Percentiles rank a stretch among this genome's conserved stretches.
These are phyloP conservation scores for Camelus dromedarius DNA, from an alignment of 2,113 vertebrate species.

Conservation along the genomic window DNA sequence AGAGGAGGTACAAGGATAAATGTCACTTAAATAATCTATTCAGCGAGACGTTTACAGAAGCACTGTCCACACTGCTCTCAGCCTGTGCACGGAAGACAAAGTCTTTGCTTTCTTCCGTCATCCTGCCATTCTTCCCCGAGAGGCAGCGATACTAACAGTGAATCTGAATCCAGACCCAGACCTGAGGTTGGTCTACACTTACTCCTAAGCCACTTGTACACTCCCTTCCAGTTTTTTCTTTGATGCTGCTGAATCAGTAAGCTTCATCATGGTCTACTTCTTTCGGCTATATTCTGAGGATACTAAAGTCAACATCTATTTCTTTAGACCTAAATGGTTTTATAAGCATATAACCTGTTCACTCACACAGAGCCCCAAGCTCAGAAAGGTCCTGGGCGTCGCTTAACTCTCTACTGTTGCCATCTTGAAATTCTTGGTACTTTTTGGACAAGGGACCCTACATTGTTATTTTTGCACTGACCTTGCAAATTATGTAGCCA, in stretches of 20 bases:
- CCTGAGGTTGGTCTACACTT: not conserved
- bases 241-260: not conserved
- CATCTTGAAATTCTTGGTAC: not conserved
- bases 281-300: not conserved
- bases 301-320: not conserved
- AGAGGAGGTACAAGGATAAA: not conserved
- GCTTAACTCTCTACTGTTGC: not conserved
- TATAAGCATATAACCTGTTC: rapidly evolving
- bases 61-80: not conserved
- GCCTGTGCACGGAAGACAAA: not conserved
- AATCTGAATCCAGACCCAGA: slow-evolving; percentile 36
- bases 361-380: not conserved
- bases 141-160: not conserved
- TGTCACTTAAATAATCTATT: not conserved
- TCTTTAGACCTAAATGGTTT: not conserved
- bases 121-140: not conserved
- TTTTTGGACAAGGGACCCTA: not conserved
- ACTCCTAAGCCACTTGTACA: not conserved
- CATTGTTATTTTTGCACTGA: not conserved
- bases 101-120: not conserved
- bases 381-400: not conserved
- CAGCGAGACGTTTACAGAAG: not conserved
- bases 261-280: not conserved
- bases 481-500: not conserved
- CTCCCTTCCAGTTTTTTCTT: not conserved